Base-by-base conservation (phyloP, 2,797 vertebrate species). In the Trachurus trachurus region DNA sequence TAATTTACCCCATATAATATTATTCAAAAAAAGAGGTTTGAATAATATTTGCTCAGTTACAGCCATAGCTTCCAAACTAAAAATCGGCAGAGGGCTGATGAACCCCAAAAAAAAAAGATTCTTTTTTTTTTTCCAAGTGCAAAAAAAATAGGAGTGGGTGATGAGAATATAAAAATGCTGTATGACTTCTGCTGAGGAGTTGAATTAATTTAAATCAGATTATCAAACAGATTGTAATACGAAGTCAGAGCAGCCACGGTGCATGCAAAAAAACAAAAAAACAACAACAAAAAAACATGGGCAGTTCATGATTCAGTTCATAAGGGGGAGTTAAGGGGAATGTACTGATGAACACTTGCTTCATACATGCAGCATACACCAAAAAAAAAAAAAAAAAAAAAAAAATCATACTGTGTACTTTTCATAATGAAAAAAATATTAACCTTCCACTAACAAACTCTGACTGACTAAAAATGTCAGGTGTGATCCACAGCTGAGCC, bases 171-270 rank as follows among this genome's bases (percentile, higher is more conserved):
- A 26, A 59, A 44, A 44, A 1, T 64, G 52, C 71, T 54, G 45
- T 47, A 22, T 54, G 71, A 74, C 39, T 54, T 65, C 59, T 64
- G 39, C 54, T 67, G 9, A 1, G 15, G 31, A 44, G 26, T 6
- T 37, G 34, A 45, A 50, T 13, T 17, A 26, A 26, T 45, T 56
- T 5, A 64, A 37, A 52, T 52, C 9, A 21, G 4, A 21, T 50
- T 11, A 50, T 21, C 10, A 52, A 66, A 60, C 49, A 60, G 56
- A 69, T 62, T 56, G 37, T 17, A 34, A 50, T 2, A 59, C 40
- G 72, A 67, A 76, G 76, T 81, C 75, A 78, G 39, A 49, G 81
- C 44, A 83, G 72, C 65, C 22, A 56, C 54, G 64, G 58, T 50
- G 5, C 57, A 76, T 73, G 75, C 71, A 70, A 49, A 21, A 63